Evolutionary conservation across 2,888 invertebrate species (phyloP).

Genomic region (Eucera pruinosa): DNA sequence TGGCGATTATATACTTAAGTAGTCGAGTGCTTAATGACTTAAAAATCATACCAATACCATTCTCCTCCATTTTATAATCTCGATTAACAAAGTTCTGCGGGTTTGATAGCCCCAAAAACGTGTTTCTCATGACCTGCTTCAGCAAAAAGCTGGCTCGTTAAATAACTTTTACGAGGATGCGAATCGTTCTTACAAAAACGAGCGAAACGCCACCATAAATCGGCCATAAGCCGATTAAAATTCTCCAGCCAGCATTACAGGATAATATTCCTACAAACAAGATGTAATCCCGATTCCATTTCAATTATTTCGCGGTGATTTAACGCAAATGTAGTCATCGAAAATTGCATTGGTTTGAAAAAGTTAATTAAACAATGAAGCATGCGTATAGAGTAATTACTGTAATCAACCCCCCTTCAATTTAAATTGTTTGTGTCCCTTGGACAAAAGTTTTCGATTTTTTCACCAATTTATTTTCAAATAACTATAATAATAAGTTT

Average conservation of each 20-base stretch:
- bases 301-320: constrained; percentile 40
- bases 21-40: no score
- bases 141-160: constrained; percentile 32
- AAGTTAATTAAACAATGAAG: no score
- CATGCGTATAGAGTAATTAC: no score
- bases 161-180: constrained; percentile 46
- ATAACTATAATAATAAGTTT: no score
- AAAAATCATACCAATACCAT: no score
- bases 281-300: constrained; percentile 43
- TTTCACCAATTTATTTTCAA: no score
- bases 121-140: background rate
- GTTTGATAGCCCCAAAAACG: no score
- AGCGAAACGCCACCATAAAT: constrained; percentile 50
- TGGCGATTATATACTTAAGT: background rate
- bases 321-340: constrained; percentile 3
- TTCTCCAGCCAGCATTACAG: constrained; percentile 33
- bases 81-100: no score
- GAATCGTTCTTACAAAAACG: constrained; percentile 48
- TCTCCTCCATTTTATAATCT: no score
- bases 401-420: no score
- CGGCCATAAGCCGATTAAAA: constrained; percentile 59
- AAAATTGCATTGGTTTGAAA: background rate
- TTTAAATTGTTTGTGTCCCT: no score
- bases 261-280: constrained; percentile 38
- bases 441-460: no score